Conservation (phyloP, 2,888 invertebrate genomes). For the Leptopterna dolabrata region DNA sequence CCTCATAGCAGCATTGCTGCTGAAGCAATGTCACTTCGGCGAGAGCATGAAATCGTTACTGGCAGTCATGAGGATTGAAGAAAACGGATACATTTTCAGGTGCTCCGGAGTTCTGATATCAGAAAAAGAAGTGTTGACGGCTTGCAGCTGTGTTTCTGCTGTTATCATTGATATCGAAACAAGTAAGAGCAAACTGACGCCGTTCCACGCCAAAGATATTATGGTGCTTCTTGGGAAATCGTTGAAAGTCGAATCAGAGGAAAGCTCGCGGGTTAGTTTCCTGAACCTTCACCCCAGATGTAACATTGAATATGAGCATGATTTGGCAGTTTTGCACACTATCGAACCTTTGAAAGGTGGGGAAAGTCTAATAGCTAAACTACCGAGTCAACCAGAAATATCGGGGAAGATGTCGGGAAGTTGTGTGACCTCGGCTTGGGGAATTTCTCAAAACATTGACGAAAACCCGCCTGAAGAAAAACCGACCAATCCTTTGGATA, state of each 20-base stretch:
- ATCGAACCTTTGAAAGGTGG: neutral
- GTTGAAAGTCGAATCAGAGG: neutral
- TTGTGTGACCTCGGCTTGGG: neutral
- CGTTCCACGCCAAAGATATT: neutral
- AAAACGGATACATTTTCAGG: neutral
- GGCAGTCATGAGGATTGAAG: neutral
- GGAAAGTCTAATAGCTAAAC: neutral
- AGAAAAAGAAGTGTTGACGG: neutral
- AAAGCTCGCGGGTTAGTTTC: neutral
- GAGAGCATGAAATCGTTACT: neutral
- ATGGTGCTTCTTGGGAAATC: neutral
- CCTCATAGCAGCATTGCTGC: neutral
- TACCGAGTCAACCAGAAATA: neutral
- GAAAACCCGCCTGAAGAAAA: neutral
- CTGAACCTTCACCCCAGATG: neutral
- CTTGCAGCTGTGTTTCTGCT: neutral
- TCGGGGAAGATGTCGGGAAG: neutral
- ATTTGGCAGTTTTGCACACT: neutral
- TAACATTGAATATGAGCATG: neutral
- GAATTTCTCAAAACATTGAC: neutral
- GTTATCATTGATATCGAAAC: neutral
- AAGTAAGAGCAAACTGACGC: neutral
- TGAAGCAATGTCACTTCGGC: neutral
- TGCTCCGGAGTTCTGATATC: neutral
- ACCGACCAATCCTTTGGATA: neutral